Evolutionary conservation across 2,888 invertebrate species (phyloP).

Genomic region (Hirtodrosophila histrioides): DNA sequence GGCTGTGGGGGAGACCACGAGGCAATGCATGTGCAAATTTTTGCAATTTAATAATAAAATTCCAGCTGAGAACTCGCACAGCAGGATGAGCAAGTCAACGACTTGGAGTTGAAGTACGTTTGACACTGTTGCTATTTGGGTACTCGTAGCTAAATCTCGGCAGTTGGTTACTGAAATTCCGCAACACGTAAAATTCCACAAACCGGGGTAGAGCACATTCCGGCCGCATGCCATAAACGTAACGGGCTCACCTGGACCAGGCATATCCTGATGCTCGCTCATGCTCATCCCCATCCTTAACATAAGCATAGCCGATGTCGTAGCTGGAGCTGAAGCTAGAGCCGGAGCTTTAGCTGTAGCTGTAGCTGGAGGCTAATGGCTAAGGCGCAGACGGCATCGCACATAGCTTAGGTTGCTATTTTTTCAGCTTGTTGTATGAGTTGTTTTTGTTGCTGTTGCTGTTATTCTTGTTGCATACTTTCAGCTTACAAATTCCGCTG

Average conservation of each 20-base stretch:
- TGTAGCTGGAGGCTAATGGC: slow-evolving; percentile 55
- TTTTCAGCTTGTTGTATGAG: slow-evolving; percentile 19
- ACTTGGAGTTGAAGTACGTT: slow-evolving; percentile 41
- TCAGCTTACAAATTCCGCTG: slow-evolving; percentile 65
- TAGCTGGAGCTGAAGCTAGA: too few relatives aligned
- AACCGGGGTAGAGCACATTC: slow-evolving; percentile 42
- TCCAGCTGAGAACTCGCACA: slow-evolving; percentile 32
- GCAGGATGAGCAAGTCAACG: slow-evolving; percentile 12
- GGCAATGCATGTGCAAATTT: slow-evolving; percentile 55
- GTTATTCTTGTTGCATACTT: slow-evolving; percentile 63
- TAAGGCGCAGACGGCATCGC: slow-evolving; percentile 41
- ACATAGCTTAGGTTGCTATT: slow-evolving; percentile 50
- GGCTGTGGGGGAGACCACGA: not conserved
- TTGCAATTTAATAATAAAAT: slow-evolving; percentile 71
- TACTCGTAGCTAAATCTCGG: slow-evolving; percentile 52
- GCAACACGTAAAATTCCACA: slow-evolving; percentile 68
- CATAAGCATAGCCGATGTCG: slow-evolving; percentile 16
- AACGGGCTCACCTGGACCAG: slow-evolving; percentile 20
- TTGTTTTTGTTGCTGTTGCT: slow-evolving; percentile 15
- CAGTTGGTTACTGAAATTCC: slow-evolving; percentile 65
- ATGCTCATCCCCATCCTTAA: slow-evolving; percentile 12
- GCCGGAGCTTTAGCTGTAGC: not conserved
- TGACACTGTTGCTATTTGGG: slow-evolving; percentile 33
- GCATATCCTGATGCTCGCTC: not conserved
- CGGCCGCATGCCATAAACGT: slow-evolving; percentile 53